Base-by-base conservation (phyloP, 2,797 vertebrate genomes). In the Myiothlypis coronata region DNA sequence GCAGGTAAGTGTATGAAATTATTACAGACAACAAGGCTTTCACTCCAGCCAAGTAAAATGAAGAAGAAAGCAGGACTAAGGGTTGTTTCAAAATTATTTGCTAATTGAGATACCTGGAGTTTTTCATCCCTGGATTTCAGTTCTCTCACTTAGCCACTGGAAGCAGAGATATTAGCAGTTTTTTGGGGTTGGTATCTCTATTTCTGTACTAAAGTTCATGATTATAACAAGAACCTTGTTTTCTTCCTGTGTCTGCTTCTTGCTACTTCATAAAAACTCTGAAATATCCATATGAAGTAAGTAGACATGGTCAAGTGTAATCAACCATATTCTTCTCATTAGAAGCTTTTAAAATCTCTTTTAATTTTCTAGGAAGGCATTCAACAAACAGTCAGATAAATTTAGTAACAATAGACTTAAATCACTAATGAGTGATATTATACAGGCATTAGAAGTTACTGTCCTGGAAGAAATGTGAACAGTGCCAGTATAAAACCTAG, bases 1-100 rank as follows among this genome's bases (percentile, higher is more conserved):
- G 71, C 97, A 98, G 98, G 98, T 98, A 97, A 82, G 97, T 46
- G 4, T 43, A 24, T 37, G 35, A 7, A 46, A 23, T 49, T 61
- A 13, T 35, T 28, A 26, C 24, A 59, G 49, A 47, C n/a, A 52
- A 22, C 32, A 75, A 84, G 16, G 34, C n/a, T 94, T 80, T 83
- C 0, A 0, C 39, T 59, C 30, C 34, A 61, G 49, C 37, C 43
- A 56, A 46, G 46, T 12, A 37, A 53, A 44, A 43, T 8, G 11
- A 72, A 87, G 52, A 87, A 72, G 59, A 59, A 34, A 47, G 10
- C 6, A 72, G 59, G 19, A 60, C 30, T 39, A 26, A 79, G 11
- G 1, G 4, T 63, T 55, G 6, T 55, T 90, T 87, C 39, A 44
- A 71, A 84, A 80, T 67, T 80, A 11, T 55, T 60, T 83, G 14